These are phyloP conservation scores for Sturnira hondurensis DNA, from an alignment of 2,113 vertebrate genomes.

Conservation along the genomic window DNA sequence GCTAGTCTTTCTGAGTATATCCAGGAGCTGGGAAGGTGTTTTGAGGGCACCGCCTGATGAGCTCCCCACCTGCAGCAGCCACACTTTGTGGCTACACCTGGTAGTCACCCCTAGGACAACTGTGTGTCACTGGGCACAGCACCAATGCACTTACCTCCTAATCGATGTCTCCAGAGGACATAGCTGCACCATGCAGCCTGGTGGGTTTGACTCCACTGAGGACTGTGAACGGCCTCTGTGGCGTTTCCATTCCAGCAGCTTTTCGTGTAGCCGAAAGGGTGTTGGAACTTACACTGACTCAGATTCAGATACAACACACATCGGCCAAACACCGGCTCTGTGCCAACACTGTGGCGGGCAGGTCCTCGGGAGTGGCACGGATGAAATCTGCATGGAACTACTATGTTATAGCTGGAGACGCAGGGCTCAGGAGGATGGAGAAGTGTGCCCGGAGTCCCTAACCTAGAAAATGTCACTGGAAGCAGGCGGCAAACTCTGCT, in stretches of 20 bases:
- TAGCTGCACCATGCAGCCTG: neutral
- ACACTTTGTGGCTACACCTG: neutral
- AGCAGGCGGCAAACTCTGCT: neutral
- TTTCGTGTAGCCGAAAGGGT: neutral
- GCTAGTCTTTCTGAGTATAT: neutral
- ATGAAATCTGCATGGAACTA: neutral
- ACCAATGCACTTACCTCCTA: neutral
- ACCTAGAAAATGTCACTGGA: neutral
- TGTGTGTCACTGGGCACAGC: no score
- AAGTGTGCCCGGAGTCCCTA: neutral
- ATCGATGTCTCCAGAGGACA: neutral
- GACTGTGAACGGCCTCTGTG: neutral
- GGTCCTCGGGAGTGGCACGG: neutral
- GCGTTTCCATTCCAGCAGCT: neutral
- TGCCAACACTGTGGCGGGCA: rapidly evolving
- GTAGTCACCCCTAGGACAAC: neutral
- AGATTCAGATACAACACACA: neutral
- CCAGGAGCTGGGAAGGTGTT: neutral
- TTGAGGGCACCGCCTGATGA: neutral
- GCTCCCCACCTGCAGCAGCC: neutral
- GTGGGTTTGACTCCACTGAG: neutral
- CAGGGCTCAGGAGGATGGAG: neutral
- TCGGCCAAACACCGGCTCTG: neutral
- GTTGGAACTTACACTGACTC: neutral
- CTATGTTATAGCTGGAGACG: neutral